These are phyloP conservation scores for Neodiprion lecontei DNA, from an alignment of 1,140 invertebrate species.

Conservation along the genomic window DNA sequence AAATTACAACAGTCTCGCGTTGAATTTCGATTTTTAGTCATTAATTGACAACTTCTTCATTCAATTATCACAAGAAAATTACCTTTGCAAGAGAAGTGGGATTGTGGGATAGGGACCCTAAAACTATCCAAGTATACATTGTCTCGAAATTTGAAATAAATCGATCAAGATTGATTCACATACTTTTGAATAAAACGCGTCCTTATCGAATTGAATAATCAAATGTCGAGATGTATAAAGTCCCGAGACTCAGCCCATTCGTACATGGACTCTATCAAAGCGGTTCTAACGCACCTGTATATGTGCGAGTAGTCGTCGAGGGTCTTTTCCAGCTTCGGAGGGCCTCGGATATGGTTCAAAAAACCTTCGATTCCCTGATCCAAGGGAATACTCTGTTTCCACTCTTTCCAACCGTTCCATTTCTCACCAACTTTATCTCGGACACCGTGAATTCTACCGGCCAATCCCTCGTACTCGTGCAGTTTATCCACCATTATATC, in stretches of 20 bases:
- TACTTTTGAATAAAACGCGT: no score
- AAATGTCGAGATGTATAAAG: no score
- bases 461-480: slow-evolving; percentile 77
- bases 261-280: not conserved
- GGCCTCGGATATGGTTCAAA: slow-evolving; percentile 53
- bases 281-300: slow-evolving; percentile 69
- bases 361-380: slow-evolving; percentile 53
- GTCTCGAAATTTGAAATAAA: no score
- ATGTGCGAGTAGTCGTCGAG: slow-evolving; percentile 75
- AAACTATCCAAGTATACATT: no score
- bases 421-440: slow-evolving; percentile 69
- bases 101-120: no score
- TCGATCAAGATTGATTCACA: no score
- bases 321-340: slow-evolving; percentile 54
- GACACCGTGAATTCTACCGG: slow-evolving; percentile 73
- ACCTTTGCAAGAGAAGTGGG: no score
- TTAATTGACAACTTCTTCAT: no score
- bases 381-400: slow-evolving; percentile 60
- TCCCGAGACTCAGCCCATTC: no score
- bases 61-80: no score
- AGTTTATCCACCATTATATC: slow-evolving; percentile 73
- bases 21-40: no score
- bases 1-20: no score
- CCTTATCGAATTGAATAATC: not conserved
- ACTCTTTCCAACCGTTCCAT: slow-evolving; percentile 67